Evolutionary conservation across 1,140 invertebrate genomes (phyloP).

Genomic region (Anthonomus grandis): DNA sequence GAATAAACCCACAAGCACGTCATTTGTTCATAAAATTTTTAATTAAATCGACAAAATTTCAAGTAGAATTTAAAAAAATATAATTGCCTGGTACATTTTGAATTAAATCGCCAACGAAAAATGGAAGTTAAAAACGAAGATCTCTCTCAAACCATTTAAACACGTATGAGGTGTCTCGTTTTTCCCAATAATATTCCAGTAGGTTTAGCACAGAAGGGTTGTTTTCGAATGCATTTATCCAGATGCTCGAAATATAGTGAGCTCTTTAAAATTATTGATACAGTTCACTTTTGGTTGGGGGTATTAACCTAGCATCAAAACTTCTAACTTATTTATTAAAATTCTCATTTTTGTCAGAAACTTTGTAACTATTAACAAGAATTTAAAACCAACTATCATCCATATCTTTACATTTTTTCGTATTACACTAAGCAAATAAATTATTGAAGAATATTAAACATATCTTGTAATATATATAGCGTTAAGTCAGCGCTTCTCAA

Average conservation of each 20-base stretch:
- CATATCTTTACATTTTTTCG: slow-evolving; percentile 29
- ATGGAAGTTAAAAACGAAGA: too few relatives aligned
- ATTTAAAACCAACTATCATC: slow-evolving; percentile 33
- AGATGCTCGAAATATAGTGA: slow-evolving; percentile 32
- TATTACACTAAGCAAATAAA: slow-evolving; percentile 26
- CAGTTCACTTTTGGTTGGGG: slow-evolving; percentile 28
- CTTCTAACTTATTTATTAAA: slow-evolving; percentile 30
- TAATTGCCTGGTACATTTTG: slow-evolving; percentile 19
- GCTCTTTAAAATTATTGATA: slow-evolving; percentile 31
- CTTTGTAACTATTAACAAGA: slow-evolving; percentile 31
- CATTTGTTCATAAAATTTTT: too few relatives aligned
- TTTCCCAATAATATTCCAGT: slow-evolving; percentile 33
- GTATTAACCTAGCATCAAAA: slow-evolving; percentile 34
- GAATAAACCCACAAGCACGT: too few relatives aligned
- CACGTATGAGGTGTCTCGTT: slow-evolving; percentile 24
- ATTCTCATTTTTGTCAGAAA: slow-evolving; percentile 25
- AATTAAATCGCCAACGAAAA: slow-evolving; percentile 25
- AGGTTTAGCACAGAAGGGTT: slow-evolving; percentile 24
- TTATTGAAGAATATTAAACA: slow-evolving; percentile 16
- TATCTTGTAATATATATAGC: background rate
- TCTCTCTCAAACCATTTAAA: slow-evolving; percentile 39
- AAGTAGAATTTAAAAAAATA: slow-evolving; percentile 1
- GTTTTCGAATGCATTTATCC: slow-evolving; percentile 36
- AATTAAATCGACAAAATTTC: too few relatives aligned
- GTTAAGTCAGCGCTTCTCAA: too few relatives aligned